These are phyloP conservation scores for Cecropterus lyciades DNA, from an alignment of 1,140 invertebrate species.

Conservation along the genomic window DNA sequence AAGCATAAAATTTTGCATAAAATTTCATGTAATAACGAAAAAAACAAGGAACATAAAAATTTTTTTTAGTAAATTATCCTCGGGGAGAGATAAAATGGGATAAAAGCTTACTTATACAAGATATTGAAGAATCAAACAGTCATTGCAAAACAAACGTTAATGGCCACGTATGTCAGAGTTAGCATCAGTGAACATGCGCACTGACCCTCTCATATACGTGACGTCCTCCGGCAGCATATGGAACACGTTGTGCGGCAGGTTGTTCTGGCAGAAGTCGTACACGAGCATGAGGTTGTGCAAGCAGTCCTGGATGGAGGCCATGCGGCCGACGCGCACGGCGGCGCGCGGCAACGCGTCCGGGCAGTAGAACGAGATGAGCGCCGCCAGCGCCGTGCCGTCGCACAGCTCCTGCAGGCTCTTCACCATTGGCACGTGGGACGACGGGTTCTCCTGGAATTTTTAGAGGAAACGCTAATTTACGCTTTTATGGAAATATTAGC, in stretches of 20 bases:
- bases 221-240: conserved; percentile 98
- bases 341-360: conserved; percentile 93
- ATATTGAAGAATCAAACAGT: too few relatives aligned
- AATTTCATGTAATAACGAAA: too few relatives aligned
- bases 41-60: too few relatives aligned
- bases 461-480: too few relatives aligned
- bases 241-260: conserved; percentile 95
- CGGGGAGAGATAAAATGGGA: too few relatives aligned
- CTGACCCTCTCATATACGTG: conserved; percentile 96
- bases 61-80: too few relatives aligned
- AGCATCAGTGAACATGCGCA: too few relatives aligned
- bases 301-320: conserved; percentile 90
- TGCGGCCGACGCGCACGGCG: conserved; percentile 89
- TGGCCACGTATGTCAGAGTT: too few relatives aligned
- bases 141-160: too few relatives aligned
- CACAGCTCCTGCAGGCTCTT: conserved; percentile 89
- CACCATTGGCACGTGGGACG: conserved; percentile 62
- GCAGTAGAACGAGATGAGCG: conserved; percentile 97
- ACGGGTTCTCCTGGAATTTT: conserved; percentile 58
- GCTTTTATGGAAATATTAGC: too few relatives aligned
- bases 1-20: too few relatives aligned
- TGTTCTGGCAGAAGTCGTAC: conserved; percentile 93
- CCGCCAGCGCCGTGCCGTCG: conserved; percentile 95
- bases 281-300: conserved; percentile 97
- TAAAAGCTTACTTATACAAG: too few relatives aligned